Evolutionary conservation across 2,888 invertebrate species (phyloP), one percentile per base, ranked within the genome.

Genomic region (Mythimna vitellina): DNA sequence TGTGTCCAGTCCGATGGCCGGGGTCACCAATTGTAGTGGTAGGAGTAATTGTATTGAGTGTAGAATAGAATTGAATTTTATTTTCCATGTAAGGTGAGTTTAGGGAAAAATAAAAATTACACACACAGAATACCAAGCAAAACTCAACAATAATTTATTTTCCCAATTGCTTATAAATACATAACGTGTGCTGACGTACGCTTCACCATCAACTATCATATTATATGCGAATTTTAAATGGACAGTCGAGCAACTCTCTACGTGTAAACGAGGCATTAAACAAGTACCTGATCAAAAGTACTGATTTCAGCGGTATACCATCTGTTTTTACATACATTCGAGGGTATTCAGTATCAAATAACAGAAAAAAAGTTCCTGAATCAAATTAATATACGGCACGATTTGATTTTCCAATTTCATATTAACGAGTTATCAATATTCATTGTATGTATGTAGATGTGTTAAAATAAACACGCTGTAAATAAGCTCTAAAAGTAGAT

Each of bases 401-500:
- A 66, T 61, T 69, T 61, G 57, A 56, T 54, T 65, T 61, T 63
- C 29, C 22, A 35, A 38, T 46, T 67, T 73, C 57, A 65, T 70
- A 69, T 62, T 62, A 69, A 61, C 65, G 17, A 57, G 63, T 72
- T 53, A 42, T 72, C 70, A 70, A 81, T 60, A 63, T 68, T 70
- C 65, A 67, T 73, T 65, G 38, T 46, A 25, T 65, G 49, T 84
- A 73, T 76, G 60, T 77, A 70, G 73, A 79, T 72, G 66, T 80
- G 70, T 83, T 82, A 38, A 8, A 65, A 49, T 62, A 10, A 53
- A 71, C 78, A 71, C 71, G 87, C 87, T 86, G 84, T 86, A 86
- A 46, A 86, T 86, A 84, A 70, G 82, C 87, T 70, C 42, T 80
- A 71, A 84, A 66, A 73, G 71, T 86, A 86, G 76, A 80, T 64